Evolutionary conservation across 2,113 vertebrate genomes (phyloP).

Genomic region (Thalassoma bifasciatum): DNA sequence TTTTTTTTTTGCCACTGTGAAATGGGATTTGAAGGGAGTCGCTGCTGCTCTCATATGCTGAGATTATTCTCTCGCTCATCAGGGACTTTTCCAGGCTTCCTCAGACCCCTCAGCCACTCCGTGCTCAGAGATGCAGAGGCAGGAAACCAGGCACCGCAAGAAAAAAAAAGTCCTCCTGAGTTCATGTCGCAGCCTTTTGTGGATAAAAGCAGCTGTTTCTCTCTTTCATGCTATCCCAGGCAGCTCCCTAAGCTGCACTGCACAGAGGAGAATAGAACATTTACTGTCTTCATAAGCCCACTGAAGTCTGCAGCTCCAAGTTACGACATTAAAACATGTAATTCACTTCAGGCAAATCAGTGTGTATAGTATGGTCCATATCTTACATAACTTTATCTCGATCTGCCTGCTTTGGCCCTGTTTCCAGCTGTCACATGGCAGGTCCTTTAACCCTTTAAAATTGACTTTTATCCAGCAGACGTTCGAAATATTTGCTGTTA

Average conservation of each 20-base stretch:
- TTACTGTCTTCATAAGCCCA: conserved; percentile 51
- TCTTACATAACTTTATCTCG: neutral
- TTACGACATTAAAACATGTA: conserved; percentile 24
- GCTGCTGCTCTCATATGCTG: conserved; percentile 56
- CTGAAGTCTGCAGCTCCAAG: conserved; percentile 28
- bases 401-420: neutral
- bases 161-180: conserved; percentile 41
- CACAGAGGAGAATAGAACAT: conserved; percentile 56
- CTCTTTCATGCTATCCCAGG: conserved; percentile 62
- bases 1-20: conserved; percentile 61
- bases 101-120: conserved; percentile 58
- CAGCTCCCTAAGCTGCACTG: conserved; percentile 60
- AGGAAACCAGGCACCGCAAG: conserved; percentile 34
- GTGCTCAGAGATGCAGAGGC: conserved; percentile 45
- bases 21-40: conserved; percentile 69
- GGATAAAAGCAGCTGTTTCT: conserved; percentile 74
- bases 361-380: neutral
- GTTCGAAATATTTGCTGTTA: neutral
- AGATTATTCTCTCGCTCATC: conserved; percentile 70
- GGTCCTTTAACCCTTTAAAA: neutral
- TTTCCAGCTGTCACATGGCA: neutral
- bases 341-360: conserved; percentile 18
- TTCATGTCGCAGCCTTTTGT: conserved; percentile 55
- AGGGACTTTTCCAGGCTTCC: conserved; percentile 59
- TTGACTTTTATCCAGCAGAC: neutral